Percentiles rank a stretch among this genome's conserved stretches.
phyloP scores from a whole-genome alignment of 2,113 vertebrate genomes.

The Hoplias malabaricus region DNA sequence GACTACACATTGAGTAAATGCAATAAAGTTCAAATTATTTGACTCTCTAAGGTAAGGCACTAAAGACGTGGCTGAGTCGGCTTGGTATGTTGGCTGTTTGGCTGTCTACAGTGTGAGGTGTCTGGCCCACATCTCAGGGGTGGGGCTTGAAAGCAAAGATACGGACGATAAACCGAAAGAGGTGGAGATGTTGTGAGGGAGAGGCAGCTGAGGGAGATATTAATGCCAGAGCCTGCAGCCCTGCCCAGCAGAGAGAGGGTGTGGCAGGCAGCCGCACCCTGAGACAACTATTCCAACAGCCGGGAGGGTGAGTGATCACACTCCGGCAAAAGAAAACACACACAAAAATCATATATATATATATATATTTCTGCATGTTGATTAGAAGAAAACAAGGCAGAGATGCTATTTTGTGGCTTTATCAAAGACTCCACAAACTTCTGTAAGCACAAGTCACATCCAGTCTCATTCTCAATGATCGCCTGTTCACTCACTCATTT shows the following conservation, averaged over 20 bases:
- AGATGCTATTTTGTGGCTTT: too few relatives aligned
- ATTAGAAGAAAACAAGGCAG: too few relatives aligned
- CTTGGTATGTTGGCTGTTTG: background rate
- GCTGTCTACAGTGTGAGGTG: constrained; percentile 12
- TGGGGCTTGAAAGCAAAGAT: constrained; percentile 35
- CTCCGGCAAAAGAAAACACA: background rate
- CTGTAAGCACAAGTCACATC: too few relatives aligned
- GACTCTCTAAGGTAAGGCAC: background rate
- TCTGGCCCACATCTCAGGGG: constrained; percentile 11
- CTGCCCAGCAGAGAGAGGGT: constrained; percentile 23
- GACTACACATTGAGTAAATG: background rate
- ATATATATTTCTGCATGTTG: background rate
- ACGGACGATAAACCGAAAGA: constrained; percentile 37
- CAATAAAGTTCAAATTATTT: too few relatives aligned
- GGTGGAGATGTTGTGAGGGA: constrained; percentile 15
- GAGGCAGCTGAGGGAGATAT: constrained; percentile 48
- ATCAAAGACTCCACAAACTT: too few relatives aligned
- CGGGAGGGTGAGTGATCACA: background rate
- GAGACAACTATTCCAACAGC: constrained; percentile 8
- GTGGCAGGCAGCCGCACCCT: constrained; percentile 33
- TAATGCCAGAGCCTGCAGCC: constrained; percentile 22
- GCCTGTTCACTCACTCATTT: too few relatives aligned
- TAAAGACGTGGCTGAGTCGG: background rate
- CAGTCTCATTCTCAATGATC: too few relatives aligned
- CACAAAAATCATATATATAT: background rate